Evolutionary conservation across 2,113 vertebrate species (phyloP), one percentile per base, ranked within the genome.

Genomic region (Upupa epops): DNA sequence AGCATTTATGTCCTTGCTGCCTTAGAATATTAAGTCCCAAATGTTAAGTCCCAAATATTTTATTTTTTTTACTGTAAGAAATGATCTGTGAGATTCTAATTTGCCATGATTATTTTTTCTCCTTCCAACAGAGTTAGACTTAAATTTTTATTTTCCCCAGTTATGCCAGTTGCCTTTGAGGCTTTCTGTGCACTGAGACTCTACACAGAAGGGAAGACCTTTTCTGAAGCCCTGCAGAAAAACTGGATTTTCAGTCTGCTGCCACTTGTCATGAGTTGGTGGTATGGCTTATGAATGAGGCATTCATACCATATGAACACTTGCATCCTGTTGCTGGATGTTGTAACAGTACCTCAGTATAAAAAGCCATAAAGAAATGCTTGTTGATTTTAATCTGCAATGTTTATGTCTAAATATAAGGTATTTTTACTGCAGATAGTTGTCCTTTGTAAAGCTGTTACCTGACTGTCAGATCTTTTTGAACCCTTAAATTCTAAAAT

Each of bases 331-430:
- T 92, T 88, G 73, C 73, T 87, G 92, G 86, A 96, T 94, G 52
- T 94, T 86, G 19, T 9, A 68, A 86, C 40, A 93, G 95, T 97
- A 97, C 97, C 97, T 97, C 97, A 97, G 89, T 94, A 86, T 97
- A 90, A 97, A 96, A 98, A 98, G 97, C 97, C 97, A 98, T 98
- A 96, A 92, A 95, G 92, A 97, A 96, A 96, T 94, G 80, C 87
- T 94, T 93, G 77, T 93, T 93, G 83, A 92, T 88, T 92, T 93
- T 73, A 73, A 86, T 93, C 95, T 97, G 89, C 91, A 97, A 80
- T 83, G 79, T 90, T 71, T 94, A 37, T 89, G 78, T 83, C 84
- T 90, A 79, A 91, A 90, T 70, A 58, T 29, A 59, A 70, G 87
- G 70, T 83, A 81, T 95, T 96, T 96, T 95, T 92, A 94, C 80